phyloP scores from a whole-genome alignment of 1,140 invertebrate species.

The Drosophila mauritiana region DNA sequence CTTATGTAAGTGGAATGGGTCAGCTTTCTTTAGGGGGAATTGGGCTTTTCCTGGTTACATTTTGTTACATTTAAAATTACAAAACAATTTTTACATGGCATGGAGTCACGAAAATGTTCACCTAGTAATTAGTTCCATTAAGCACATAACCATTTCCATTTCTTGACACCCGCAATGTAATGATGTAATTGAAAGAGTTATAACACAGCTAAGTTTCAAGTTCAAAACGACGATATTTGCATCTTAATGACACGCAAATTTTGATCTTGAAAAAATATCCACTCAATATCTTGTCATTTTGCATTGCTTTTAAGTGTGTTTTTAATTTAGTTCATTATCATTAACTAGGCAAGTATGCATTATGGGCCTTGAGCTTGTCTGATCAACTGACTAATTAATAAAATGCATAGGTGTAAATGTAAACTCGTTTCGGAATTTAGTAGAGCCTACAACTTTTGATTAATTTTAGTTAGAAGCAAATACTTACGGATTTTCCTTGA shows the following conservation, averaged over 20 bases:
- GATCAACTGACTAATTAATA: slow-evolving; percentile 32
- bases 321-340: slow-evolving; percentile 41
- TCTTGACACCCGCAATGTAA: neutral
- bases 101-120: neutral
- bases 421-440: slow-evolving; percentile 19
- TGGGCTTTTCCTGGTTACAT: neutral
- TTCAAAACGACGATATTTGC: neutral
- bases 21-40: slow-evolving; percentile 3
- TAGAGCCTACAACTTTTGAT: neutral
- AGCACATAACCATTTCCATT: neutral
- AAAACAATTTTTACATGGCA: neutral
- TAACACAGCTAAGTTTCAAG: neutral
- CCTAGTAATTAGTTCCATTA: neutral
- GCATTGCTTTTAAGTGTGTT: neutral
- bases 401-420: slow-evolving; percentile 20
- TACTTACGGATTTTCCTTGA: neutral
- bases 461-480: neutral
- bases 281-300: neutral
- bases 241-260: slow-evolving; percentile 3
- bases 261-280: slow-evolving; percentile 26
- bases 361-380: slow-evolving; percentile 28
- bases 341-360: slow-evolving; percentile 7
- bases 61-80: neutral
- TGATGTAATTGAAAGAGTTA: neutral
- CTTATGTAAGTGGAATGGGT: slow-evolving; percentile 10